These are phyloP conservation scores for Albula glossodonta DNA, from an alignment of 2,113 vertebrate species.

Conservation along the genomic window DNA sequence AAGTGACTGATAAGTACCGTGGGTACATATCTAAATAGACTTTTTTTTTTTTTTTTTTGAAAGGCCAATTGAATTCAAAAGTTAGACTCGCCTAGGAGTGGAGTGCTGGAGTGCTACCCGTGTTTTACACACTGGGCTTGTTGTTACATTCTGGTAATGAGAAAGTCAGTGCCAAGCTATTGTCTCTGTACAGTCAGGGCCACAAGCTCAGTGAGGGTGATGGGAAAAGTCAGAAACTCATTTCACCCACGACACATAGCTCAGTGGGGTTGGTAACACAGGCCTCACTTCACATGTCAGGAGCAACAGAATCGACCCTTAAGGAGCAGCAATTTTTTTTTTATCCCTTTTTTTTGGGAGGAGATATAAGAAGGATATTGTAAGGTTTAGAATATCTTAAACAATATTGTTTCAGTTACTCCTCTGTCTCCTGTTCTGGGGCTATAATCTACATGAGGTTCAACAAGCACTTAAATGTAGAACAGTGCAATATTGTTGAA, in stretches of 20 bases:
- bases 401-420: background rate
- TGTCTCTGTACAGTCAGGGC: background rate
- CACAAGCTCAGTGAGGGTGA: background rate
- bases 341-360: background rate
- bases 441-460: too few relatives aligned
- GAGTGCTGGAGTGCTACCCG: background rate
- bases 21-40: background rate
- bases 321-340: background rate
- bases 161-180: background rate
- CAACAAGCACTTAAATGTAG: too few relatives aligned
- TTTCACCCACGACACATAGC: background rate
- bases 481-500: too few relatives aligned
- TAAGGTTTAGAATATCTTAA: background rate
- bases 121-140: background rate
- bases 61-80: background rate
- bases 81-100: background rate
- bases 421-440: background rate
- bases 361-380: background rate
- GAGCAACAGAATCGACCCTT: background rate
- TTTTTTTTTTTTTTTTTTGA: background rate
- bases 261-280: background rate
- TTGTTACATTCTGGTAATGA: background rate
- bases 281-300: background rate
- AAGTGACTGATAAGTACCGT: background rate
- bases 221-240: background rate